phyloP scores from a whole-genome alignment of 2,113 vertebrate genomes.

The Planiliza haematocheilus region DNA sequence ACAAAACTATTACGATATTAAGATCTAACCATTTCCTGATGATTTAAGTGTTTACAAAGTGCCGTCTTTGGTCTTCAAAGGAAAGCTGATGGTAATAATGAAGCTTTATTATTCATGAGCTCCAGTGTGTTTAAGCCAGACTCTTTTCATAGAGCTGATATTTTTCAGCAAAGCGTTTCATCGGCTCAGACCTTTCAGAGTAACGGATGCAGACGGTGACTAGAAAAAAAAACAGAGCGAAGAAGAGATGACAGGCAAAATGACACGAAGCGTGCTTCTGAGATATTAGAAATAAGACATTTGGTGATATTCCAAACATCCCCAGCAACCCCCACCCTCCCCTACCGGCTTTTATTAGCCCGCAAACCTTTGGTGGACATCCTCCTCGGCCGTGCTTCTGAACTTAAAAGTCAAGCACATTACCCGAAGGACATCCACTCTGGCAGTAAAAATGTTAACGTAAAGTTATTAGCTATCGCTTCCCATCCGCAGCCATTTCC shows the following conservation, averaged over 20 bases:
- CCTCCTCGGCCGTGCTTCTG: not conserved
- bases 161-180: conserved; percentile 25
- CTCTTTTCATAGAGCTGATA: not conserved
- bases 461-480: conserved; percentile 28
- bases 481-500: conserved; percentile 22
- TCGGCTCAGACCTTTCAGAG: conserved; percentile 1
- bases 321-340: not conserved
- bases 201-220: not conserved
- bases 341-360: not conserved
- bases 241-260: too few relatives aligned
- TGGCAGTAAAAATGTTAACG: conserved; percentile 24
- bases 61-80: conserved; percentile 37
- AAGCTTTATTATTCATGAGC: conserved; percentile 43
- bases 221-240: too few relatives aligned
- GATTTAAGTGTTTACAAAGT: conserved; percentile 32
- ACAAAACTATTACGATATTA: conserved; percentile 7
- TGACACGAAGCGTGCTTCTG: too few relatives aligned
- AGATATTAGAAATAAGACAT: too few relatives aligned
- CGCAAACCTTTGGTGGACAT: not conserved
- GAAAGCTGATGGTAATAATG: conserved; percentile 32
- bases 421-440: conserved; percentile 21
- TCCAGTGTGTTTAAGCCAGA: conserved; percentile 10
- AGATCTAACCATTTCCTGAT: not conserved
- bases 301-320: too few relatives aligned
- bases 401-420: not conserved